Evolutionary conservation across 2,797 vertebrate species (phyloP).

Genomic region (Nasua narica): DNA sequence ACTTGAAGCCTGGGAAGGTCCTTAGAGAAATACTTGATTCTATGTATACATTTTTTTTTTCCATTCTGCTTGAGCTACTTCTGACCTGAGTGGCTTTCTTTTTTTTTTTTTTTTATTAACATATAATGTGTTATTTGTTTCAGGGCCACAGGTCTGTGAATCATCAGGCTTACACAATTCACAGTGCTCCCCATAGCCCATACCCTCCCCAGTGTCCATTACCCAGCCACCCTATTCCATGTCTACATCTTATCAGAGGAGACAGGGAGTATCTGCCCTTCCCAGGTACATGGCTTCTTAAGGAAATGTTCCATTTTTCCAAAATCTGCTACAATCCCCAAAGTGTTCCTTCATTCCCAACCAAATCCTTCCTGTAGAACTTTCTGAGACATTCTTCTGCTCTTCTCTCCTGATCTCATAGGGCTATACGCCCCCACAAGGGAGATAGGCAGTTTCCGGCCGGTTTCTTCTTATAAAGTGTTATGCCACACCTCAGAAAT

Average conservation of each 20-base stretch:
- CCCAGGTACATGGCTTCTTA: neutral
- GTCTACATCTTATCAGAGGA: neutral
- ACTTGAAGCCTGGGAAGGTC: neutral
- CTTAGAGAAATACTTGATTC: neutral
- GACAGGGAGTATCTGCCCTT: neutral
- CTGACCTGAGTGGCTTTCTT: no score
- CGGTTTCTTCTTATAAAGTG: conserved; percentile 3
- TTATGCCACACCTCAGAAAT: neutral
- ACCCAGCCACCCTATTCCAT: neutral
- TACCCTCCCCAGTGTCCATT: no score
- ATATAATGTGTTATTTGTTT: no score
- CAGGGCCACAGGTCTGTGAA: no score
- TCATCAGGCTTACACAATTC: no score
- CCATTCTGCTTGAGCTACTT: no score
- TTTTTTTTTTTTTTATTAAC: no score
- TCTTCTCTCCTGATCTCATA: neutral
- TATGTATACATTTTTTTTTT: neutral
- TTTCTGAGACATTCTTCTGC: neutral
- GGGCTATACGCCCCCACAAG: neutral
- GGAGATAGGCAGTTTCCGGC: neutral
- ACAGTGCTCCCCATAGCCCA: no score
- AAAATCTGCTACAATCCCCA: neutral
- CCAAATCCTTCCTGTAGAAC: neutral
- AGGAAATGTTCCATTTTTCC: neutral
- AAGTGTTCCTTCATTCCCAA: neutral